Percentiles rank a stretch among this genome's conserved stretches.
Evolutionary conservation across 2,797 vertebrate genomes (phyloP).

Genomic region (Enteromius viviparus): DNA sequence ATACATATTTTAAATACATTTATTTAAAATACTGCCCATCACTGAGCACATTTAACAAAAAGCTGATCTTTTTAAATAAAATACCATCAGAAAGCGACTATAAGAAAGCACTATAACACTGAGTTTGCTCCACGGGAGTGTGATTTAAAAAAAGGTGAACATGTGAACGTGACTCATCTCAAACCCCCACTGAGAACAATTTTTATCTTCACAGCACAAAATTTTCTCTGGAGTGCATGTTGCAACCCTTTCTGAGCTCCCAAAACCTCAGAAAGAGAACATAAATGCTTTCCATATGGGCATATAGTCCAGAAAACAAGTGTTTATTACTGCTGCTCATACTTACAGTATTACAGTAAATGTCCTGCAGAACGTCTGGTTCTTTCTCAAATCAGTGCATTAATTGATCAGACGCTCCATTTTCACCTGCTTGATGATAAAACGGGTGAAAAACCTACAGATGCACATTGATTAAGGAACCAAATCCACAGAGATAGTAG

Average conservation of each 20-base stretch:
- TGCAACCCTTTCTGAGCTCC: not conserved
- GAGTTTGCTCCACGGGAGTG: not conserved
- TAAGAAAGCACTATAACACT: too few relatives aligned
- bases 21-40: too few relatives aligned
- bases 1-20: too few relatives aligned
- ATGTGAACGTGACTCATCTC: conserved; percentile 36
- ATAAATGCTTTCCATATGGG: not conserved
- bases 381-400: not conserved
- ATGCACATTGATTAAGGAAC: not conserved
- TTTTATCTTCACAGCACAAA: conserved; percentile 42
- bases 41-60: not conserved
- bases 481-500: not conserved
- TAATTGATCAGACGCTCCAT: not conserved
- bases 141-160: conserved; percentile 18
- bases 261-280: not conserved
- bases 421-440: not conserved
- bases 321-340: not conserved
- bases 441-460: not conserved
- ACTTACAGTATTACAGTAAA: not conserved
- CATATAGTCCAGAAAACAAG: conserved; percentile 4
- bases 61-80: not conserved
- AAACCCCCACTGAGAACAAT: conserved; percentile 40
- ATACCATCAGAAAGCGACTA: not conserved
- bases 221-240: conserved; percentile 19
- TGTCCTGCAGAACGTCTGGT: not conserved